Conservation (phyloP, 2,113 vertebrate genomes). For the Tragelaphus scriptus region DNA sequence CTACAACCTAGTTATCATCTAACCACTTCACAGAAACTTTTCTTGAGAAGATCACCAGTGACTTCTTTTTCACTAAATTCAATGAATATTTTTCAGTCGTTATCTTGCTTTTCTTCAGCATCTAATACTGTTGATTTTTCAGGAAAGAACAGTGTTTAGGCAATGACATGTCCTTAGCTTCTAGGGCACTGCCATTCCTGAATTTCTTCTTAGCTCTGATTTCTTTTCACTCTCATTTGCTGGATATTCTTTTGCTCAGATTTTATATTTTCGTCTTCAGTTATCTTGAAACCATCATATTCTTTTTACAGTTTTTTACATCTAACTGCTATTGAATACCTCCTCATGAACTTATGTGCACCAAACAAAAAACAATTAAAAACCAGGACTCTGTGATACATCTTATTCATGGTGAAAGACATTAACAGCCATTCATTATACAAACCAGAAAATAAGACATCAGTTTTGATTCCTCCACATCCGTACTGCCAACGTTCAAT, state of each 20-base stretch:
- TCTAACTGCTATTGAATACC: background rate
- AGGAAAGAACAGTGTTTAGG: background rate
- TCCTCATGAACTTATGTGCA: background rate
- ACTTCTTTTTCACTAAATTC: background rate
- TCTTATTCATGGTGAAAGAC: background rate
- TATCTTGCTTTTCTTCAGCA: background rate
- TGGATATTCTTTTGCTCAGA: background rate
- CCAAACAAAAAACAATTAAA: background rate
- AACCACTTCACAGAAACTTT: background rate
- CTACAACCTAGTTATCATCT: background rate
- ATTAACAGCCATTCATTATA: background rate
- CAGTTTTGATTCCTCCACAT: background rate
- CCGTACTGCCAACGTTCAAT: background rate
- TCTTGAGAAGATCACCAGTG: background rate
- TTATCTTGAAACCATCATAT: background rate
- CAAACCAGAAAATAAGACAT: background rate
- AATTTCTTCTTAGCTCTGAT: background rate
- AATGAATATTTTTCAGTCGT: background rate
- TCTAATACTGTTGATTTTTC: background rate
- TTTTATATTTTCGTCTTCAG: background rate
- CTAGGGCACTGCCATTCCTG: background rate
- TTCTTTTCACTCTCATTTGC: background rate
- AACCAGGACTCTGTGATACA: background rate
- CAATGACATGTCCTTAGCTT: background rate
- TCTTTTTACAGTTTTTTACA: background rate